phyloP scores from a whole-genome alignment of 2,113 vertebrate species.

The Lota lota region DNA sequence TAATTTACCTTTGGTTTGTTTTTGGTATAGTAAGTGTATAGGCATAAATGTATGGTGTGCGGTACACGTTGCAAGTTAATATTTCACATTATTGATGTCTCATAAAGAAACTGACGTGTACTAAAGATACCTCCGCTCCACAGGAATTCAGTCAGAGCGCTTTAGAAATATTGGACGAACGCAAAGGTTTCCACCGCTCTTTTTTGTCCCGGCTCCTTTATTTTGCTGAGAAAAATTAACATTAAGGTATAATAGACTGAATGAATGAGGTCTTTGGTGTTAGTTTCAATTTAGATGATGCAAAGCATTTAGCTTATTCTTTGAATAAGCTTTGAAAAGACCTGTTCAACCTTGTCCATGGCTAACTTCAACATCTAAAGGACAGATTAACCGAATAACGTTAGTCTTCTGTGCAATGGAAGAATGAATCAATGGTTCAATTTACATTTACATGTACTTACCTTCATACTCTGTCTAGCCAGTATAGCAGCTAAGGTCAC shows the following conservation, averaged over 20 bases:
- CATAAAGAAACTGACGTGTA: slow-evolving; percentile 27
- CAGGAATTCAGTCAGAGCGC: neutral
- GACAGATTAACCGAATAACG: too few species aligned
- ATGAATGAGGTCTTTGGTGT: slow-evolving; percentile 20
- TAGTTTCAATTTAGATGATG: slow-evolving; percentile 26
- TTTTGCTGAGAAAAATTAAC: slow-evolving; percentile 23
- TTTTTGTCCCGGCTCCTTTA: neutral
- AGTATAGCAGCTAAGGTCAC: too few species aligned
- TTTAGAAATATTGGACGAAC: too few species aligned
- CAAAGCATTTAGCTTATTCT: slow-evolving; percentile 23
- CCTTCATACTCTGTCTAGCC: too few species aligned
- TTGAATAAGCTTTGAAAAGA: slow-evolving; percentile 39
- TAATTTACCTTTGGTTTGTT: too few species aligned
- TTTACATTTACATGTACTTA: too few species aligned
- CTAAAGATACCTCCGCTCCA: neutral
- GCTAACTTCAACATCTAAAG: neutral
- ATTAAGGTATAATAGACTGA: slow-evolving; percentile 16
- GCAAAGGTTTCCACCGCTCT: slow-evolving; percentile 7
- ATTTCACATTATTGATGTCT: slow-evolving; percentile 7
- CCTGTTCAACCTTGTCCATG: slow-evolving; percentile 18
- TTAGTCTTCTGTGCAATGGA: too few species aligned
- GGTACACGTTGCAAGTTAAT: too few species aligned
- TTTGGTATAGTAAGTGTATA: too few species aligned
- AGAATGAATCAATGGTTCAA: too few species aligned
- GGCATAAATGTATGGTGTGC: too few species aligned